These are phyloP conservation scores for Ceratotherium simum DNA, from an alignment of 2,113 vertebrate species.

Conservation along the genomic window DNA sequence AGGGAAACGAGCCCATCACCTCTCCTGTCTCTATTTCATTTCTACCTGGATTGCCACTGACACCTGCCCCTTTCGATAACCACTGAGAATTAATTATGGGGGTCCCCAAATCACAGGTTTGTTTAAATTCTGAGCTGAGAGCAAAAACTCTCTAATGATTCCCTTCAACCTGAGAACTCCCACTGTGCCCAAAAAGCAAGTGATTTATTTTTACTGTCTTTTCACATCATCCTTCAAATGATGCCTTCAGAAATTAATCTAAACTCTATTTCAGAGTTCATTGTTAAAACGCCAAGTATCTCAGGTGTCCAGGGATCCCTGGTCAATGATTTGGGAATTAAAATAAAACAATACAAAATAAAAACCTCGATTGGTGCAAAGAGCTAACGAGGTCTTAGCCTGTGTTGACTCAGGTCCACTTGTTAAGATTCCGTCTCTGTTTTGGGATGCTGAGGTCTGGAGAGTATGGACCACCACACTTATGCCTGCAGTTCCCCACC, in stretches of 20 bases:
- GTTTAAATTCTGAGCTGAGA: slow-evolving; percentile 15
- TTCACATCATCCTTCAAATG: neutral
- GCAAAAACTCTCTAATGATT: neutral
- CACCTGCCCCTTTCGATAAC: slow-evolving; percentile 23
- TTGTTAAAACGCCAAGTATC: neutral
- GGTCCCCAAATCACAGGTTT: neutral
- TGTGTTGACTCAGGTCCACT: neutral
- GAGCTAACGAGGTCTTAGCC: neutral
- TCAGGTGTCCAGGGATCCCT: neutral
- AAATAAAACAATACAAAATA: neutral
- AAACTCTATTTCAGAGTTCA: neutral
- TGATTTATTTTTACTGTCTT: neutral
- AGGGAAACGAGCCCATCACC: neutral
- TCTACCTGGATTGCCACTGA: neutral
- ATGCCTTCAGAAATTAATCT: neutral
- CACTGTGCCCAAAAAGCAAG: neutral
- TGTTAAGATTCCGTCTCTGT: neutral
- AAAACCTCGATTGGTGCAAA: neutral
- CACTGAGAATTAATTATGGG: slow-evolving; percentile 48
- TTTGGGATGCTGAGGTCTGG: neutral
- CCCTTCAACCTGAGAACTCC: neutral
- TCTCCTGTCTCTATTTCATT: slow-evolving; percentile 45
- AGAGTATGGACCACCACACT: rapidly evolving
- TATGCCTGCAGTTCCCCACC: rapidly evolving
- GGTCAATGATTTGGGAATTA: neutral